These are phyloP conservation scores for Asteroscopus sphinx DNA, from an alignment of 2,888 invertebrate genomes.

Conservation along the genomic window DNA sequence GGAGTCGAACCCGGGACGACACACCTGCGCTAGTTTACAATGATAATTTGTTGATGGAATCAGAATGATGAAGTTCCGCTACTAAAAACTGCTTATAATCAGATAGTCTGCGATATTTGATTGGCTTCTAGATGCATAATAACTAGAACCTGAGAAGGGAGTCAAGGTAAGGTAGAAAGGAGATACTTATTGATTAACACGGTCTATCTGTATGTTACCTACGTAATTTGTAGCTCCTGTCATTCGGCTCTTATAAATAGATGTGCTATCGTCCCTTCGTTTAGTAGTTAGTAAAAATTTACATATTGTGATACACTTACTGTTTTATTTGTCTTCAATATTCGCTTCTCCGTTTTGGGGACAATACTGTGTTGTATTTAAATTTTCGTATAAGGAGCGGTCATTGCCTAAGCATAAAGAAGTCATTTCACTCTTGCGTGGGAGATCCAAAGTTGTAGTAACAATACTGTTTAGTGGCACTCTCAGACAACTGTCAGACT, in stretches of 20 bases:
- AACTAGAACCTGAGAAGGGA: constrained; percentile 37
- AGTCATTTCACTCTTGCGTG: constrained; percentile 74
- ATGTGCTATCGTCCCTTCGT: neutral
- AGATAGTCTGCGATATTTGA: neutral
- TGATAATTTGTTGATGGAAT: too few species aligned
- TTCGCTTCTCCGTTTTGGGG: constrained; percentile 11
- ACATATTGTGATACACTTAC: neutral
- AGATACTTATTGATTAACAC: too few species aligned
- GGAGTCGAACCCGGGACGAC: too few species aligned
- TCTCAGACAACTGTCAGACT: constrained; percentile 73
- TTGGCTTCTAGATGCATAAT: neutral
- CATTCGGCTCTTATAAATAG: constrained; percentile 22
- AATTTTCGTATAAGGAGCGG: constrained; percentile 33
- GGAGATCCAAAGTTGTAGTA: constrained; percentile 74
- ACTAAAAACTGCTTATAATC: neutral
- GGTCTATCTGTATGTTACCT: neutral
- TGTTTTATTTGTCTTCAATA: neutral
- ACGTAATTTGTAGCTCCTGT: neutral
- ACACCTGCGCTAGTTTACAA: too few species aligned
- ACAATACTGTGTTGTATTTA: constrained; percentile 10
- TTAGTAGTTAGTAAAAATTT: constrained; percentile 2
- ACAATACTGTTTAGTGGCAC: constrained; percentile 64
- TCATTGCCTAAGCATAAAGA: constrained; percentile 71
- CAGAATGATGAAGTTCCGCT: neutral
- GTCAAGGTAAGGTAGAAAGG: constrained; percentile 38